Base-by-base conservation (phyloP, 2,113 vertebrate genomes). In the Coracopsis vasa region DNA sequence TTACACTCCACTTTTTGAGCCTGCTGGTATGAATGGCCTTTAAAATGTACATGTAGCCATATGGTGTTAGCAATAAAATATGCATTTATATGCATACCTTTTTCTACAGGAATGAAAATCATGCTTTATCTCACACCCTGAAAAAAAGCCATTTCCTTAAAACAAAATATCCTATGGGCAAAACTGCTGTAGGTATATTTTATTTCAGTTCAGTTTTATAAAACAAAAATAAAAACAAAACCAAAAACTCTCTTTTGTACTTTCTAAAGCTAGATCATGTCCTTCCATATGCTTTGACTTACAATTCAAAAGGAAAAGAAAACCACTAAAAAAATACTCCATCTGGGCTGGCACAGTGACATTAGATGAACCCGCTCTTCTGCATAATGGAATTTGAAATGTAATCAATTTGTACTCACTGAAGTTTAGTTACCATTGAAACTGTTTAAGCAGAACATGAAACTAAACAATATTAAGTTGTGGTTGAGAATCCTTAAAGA, bases 71-170 rank as follows among this genome's bases (percentile, higher is more conserved):
- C n/a, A 95, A 27, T 48, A 85, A 71, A 85, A 85, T 29, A 70
- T 3, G 12, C 18, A 58, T 82, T 85, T 80, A 42, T 31, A 79
- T 62, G 71, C 39, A 18, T 20, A 72, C 9, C 10, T 3, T 42
- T 66, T 73, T 69, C 35, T 37, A 73, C 48, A 75, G 37, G 56
- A 95, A 81, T 19, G 56, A 56, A 79, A 95, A 33, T 13, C 13
- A 39, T 45, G 21, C 3, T 72, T 19, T 80, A 25, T 6, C 18
- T 44, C 47, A 61, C 0, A 0, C 27, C 31, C 65, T 51, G 51
- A 58, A 84, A 74, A 14, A 70, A 78, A 91, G 29, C 2, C 8
- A 33, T 60, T 81, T 91, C 75, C 70, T 65, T 60, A 47, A 73
- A 90, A 53, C 21, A 66, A 92, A 88, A 92, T 50, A 74, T n/a